A percentile compares a stretch with the other conserved stretches of the same genome.
phyloP scores from a whole-genome alignment of 2,888 invertebrate species.

The Chloromyia formosa region DNA sequence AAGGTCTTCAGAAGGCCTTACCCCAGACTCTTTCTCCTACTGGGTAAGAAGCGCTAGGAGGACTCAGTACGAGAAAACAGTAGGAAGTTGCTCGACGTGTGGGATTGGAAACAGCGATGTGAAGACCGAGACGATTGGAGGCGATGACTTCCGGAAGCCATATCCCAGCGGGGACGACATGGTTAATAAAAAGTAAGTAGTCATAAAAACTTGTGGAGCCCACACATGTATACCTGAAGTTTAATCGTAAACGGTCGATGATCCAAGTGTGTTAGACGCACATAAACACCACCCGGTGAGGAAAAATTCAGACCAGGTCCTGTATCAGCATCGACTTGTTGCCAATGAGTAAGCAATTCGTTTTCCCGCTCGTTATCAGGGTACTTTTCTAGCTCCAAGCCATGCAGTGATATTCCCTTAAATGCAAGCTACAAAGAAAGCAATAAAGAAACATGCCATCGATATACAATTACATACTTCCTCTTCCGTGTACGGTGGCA shows the following conservation, averaged over 20 bases:
- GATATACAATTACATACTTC: slow-evolving; percentile 62
- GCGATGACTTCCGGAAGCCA: no score
- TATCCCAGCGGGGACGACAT: no score
- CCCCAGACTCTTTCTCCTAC: no score
- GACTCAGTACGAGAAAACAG: no score
- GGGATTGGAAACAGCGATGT: no score
- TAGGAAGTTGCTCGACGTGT: no score
- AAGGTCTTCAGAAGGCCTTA: no score
- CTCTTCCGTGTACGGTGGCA: slow-evolving; percentile 55
- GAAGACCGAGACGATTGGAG: no score
- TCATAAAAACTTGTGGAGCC: no score
- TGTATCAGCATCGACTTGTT: slow-evolving; percentile 57
- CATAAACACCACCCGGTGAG: slow-evolving; percentile 51
- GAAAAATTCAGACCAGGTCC: slow-evolving; percentile 59
- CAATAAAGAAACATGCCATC: slow-evolving; percentile 62
- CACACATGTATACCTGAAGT: slow-evolving; percentile 12
- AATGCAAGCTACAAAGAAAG: slow-evolving; percentile 57
- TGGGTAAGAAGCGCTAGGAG: no score
- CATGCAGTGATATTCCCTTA: slow-evolving; percentile 41
- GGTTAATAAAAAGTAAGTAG: no score
- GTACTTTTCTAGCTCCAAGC: slow-evolving; percentile 46
- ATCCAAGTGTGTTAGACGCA: slow-evolving; percentile 39
- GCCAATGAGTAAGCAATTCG: slow-evolving; percentile 56
- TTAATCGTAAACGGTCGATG: slow-evolving; percentile 35
- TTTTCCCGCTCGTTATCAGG: slow-evolving; percentile 60